These are phyloP conservation scores for Xylocopa sonorina DNA, from an alignment of 1,140 invertebrate species.

Conservation along the genomic window DNA sequence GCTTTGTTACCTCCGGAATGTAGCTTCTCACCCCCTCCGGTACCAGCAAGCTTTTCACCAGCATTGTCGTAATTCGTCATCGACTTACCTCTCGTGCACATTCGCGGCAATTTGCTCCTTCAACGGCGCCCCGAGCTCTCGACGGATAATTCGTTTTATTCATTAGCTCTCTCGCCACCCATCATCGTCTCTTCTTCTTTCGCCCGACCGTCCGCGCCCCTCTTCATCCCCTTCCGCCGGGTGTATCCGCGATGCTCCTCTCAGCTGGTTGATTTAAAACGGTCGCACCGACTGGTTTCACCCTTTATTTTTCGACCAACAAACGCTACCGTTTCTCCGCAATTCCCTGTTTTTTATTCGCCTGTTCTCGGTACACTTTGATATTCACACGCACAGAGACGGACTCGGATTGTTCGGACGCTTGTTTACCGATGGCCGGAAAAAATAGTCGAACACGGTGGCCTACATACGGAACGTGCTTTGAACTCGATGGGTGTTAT, in stretches of 20 bases:
- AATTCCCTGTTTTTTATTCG: neutral
- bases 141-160: constrained; percentile 25
- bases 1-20: neutral
- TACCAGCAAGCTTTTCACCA: neutral
- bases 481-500: neutral
- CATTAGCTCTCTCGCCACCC: neutral
- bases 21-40: too few species aligned
- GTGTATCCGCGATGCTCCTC: too few species aligned
- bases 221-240: neutral
- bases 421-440: constrained; percentile 27
- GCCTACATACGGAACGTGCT: neutral
- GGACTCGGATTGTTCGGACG: constrained; percentile 2
- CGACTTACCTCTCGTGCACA: neutral
- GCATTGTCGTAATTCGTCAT: neutral
- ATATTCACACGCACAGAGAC: neutral
- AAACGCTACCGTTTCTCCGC: neutral
- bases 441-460: constrained; percentile 14
- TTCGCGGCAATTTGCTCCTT: constrained; percentile 5
- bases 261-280: neutral
- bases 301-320: constrained; percentile 4
- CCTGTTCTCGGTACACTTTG: neutral
- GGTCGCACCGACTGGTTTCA: constrained; percentile 4
- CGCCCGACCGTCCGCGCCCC: neutral
- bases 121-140: neutral
- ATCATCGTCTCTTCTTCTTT: neutral